Evolutionary conservation across 2,113 vertebrate species (phyloP).

Genomic region (Chaetodon auriga): DNA sequence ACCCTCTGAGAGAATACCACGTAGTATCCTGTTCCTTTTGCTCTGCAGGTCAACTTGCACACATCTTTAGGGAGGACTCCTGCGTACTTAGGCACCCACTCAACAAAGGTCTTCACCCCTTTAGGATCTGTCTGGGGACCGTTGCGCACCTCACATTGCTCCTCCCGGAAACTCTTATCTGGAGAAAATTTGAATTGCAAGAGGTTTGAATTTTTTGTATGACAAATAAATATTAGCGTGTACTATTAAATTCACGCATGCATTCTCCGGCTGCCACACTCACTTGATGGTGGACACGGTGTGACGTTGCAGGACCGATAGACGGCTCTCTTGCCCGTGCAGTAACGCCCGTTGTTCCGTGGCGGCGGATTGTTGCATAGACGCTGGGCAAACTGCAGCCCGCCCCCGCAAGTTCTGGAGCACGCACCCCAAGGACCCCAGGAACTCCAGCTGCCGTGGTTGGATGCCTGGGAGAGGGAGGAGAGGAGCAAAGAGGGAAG

Average conservation of each 20-base stretch:
- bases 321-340: slow-evolving; percentile 95
- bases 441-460: slow-evolving; percentile 97
- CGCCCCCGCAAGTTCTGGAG: slow-evolving; percentile 92
- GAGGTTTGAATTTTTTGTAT: not conserved
- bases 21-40: slow-evolving; percentile 97
- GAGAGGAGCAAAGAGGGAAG: not conserved
- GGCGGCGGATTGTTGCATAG: slow-evolving; percentile 97
- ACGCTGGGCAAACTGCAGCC: slow-evolving; percentile 95
- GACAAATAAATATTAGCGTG: not conserved
- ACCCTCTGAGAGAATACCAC: slow-evolving; percentile 98
- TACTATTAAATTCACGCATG: too few relatives aligned
- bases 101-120: slow-evolving; percentile 95
- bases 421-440: slow-evolving; percentile 97
- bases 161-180: slow-evolving; percentile 95
- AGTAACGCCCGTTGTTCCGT: slow-evolving; percentile 94
- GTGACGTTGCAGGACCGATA: slow-evolving; percentile 92
- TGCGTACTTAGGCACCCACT: slow-evolving; percentile 98
- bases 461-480: slow-evolving; percentile 87
- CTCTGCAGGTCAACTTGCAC: slow-evolving; percentile 96
- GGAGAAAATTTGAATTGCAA: slow-evolving; percentile 6
- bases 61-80: slow-evolving; percentile 93
- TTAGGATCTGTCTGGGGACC: slow-evolving; percentile 97
- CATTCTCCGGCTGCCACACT: slow-evolving; percentile 48
- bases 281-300: slow-evolving; percentile 88
- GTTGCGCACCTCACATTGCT: slow-evolving; percentile 97